Percentiles rank a stretch among this genome's conserved stretches.
These are phyloP conservation scores for Macheiramphus alcinus DNA, from an alignment of 2,113 vertebrate species.

Conservation along the genomic window DNA sequence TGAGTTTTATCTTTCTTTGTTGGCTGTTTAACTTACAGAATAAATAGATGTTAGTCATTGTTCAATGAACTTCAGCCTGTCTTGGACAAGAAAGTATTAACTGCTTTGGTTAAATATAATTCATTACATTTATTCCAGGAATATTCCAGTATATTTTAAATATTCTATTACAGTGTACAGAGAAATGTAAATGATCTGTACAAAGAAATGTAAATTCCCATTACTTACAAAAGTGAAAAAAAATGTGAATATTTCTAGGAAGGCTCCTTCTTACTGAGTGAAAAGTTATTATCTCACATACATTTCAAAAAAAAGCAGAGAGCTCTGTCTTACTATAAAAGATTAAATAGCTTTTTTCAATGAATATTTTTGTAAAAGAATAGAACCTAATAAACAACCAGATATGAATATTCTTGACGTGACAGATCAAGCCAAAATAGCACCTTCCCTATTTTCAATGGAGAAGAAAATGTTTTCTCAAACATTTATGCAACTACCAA, in stretches of 20 bases:
- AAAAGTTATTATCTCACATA: background rate
- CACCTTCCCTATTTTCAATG: background rate
- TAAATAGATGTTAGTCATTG: background rate
- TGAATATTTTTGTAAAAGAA: background rate
- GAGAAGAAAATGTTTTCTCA: background rate
- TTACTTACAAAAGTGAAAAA: background rate
- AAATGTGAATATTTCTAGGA: background rate
- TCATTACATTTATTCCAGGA: background rate
- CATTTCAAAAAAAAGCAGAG: background rate
- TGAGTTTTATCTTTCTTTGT: background rate
- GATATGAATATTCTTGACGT: background rate
- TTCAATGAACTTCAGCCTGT: background rate
- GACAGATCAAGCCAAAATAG: background rate
- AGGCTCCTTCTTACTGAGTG: background rate
- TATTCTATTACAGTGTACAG: background rate
- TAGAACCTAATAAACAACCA: background rate
- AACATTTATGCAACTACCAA: background rate
- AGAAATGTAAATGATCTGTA: background rate
- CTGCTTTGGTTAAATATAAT: background rate
- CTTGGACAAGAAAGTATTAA: background rate
- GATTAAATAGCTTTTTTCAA: background rate
- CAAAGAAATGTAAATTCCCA: background rate
- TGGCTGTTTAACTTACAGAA: background rate
- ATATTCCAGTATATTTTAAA: background rate
- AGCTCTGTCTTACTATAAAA: background rate